Base-by-base conservation (phyloP, 2,888 invertebrate species). In the Sinelater perroti region DNA sequence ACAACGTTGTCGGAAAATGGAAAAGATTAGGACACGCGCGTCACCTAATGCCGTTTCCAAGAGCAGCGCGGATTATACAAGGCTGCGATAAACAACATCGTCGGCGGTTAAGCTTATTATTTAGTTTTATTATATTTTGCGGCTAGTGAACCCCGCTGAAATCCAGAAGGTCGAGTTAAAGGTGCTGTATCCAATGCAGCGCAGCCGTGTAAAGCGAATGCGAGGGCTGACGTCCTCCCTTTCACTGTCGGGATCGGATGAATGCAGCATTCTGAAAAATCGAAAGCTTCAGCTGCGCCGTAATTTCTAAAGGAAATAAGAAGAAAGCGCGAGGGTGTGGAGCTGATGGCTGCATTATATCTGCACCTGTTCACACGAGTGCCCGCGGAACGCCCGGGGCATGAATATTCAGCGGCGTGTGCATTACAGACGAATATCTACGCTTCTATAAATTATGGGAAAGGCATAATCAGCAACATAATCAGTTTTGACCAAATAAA, bases 341-440 rank as follows among this genome's bases (percentile, higher is more conserved):
- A 35, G 36, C 26, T 54, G 35, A 54, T 45, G 36, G 36, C 46
- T 55, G 47, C 33, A 38, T 55, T 55, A 55, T 55, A 47, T 55
- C 55, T 55, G 55, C 47, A 40, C 47, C 36, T 47, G 55, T 55
- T 55, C 55, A 55, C 55, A 55, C 55, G 55, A 55, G 28, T 55
- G 55, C 55, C 16, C 47, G 35, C 30, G 33, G 55, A 47, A 47
- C 40, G 47, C 21, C 38, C 16, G 16, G 35, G 38, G 24, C 38
- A 46, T 55, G 47, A 55, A 55, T 55, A 55, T 55, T 55, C 47
- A 55, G 40, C 55, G 47, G 30, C 10, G 28, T 55, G 55, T 55
- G 55, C 30, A 55, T 38, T 30, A 11, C 18, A 46, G 40, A 55
- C 55, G 52, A 26, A 52, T 49, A 49, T 52, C 52, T 42, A 52